Base-by-base conservation (phyloP, 2,888 invertebrate species). In the Eupithecia centaureata region DNA sequence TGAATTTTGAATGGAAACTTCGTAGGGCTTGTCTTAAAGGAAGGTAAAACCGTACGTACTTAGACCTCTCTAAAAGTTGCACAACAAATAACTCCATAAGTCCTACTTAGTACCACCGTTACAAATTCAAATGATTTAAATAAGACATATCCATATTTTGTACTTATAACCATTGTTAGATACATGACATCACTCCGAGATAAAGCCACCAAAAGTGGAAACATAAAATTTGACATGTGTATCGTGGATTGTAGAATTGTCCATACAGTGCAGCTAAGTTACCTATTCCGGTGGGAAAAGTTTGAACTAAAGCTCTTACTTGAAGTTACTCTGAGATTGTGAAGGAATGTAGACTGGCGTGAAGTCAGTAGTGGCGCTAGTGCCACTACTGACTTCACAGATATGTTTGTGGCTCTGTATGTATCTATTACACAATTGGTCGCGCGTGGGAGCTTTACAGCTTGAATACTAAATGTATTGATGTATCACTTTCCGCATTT, bases 361-460 rank as follows among this genome's bases (percentile, higher is more conserved):
- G n/a, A n/a, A n/a, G n/a, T n/a, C n/a, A n/a, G 5, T 38, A 13
- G 10, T 15, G 33, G 0, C 54, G 15, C 54, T 54, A 56, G 54
- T n/a, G 30, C 30, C 28, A 28, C 54, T 10, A 2, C 10, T 7
- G 25, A 56, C 30, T 30, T 27, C 28, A 56, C 10, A n/a, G 15
- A 2, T 56, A 56, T 27, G n/a, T 56, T 30, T 30, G 54, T 56
- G 30, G 7, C 10, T 30, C 67, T 67, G 77, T 72, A 73, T 68
- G 74, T 70, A 67, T 72, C 58, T 73, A 74, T 71, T 79, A 77
- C 75, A 80, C 80, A 84, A 85, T 79, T 80, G 82, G 83, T 78
- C 72, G 77, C 5, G 71, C 77, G 86, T 85, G 82, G 85, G 85
- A 62, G 84, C 63, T 78, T 80, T 82, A 80, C 78, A 72, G 78